Evolutionary conservation across 2,888 invertebrate species (phyloP).

Genomic region (Idaea biselata): DNA sequence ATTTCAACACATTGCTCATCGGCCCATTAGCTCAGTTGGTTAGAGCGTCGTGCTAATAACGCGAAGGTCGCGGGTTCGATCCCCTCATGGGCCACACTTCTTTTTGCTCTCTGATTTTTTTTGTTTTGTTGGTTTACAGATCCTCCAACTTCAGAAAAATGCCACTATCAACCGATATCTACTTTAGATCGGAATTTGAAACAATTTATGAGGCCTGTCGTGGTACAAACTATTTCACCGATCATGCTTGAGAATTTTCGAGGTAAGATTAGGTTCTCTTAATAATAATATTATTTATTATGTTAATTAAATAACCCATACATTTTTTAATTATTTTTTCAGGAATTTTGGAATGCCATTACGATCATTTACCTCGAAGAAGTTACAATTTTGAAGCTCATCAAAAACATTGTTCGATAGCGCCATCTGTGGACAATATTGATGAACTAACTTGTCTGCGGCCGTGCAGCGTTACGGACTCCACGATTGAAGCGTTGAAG

Average conservation of each 20-base stretch:
- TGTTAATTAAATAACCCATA: not conserved
- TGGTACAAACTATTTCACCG: slow-evolving; percentile 73
- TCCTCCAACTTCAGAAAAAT: slow-evolving; percentile 68
- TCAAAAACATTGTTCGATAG: slow-evolving; percentile 46
- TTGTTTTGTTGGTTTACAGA: slow-evolving; percentile 55
- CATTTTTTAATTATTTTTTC: slow-evolving; percentile 19
- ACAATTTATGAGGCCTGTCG: slow-evolving; percentile 76
- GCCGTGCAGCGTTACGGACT: slow-evolving; percentile 57
- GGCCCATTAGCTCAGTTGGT: slow-evolving; percentile 89
- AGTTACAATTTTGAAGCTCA: slow-evolving; percentile 54
- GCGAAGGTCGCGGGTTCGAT: slow-evolving; percentile 89
- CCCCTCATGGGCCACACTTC: slow-evolving; percentile 84
- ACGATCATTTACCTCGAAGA: slow-evolving; percentile 81
- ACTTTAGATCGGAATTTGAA: slow-evolving; percentile 71
- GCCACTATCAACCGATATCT: slow-evolving; percentile 77
- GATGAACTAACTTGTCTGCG: slow-evolving; percentile 51
- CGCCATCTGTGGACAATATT: slow-evolving; percentile 58
- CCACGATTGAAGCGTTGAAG: slow-evolving; percentile 68
- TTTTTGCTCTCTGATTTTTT: slow-evolving; percentile 32
- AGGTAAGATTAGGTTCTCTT: slow-evolving; percentile 54
- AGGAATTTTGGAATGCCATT: slow-evolving; percentile 82
- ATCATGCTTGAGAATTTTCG: slow-evolving; percentile 81
- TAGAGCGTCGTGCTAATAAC: slow-evolving; percentile 89
- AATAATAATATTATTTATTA: not conserved
- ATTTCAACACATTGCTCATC: accelerated